A percentile compares a stretch with the other conserved stretches of the same genome.
Evolutionary conservation across 2,797 vertebrate species (phyloP).

Genomic region (Dicrostonyx torquatus): DNA sequence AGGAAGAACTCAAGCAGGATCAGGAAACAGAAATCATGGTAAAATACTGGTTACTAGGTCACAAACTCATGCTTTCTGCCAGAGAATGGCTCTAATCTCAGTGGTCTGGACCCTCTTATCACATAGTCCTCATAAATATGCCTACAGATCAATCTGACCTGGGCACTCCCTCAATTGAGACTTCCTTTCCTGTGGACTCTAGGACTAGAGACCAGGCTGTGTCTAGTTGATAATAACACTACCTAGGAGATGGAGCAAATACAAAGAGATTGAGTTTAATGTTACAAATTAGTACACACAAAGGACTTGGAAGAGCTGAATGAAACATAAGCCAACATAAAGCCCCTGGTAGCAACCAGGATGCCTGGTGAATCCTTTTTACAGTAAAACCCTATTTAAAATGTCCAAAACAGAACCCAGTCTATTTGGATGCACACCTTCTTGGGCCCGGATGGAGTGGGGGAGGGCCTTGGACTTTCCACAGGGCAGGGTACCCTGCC

Average conservation of each 20-base stretch:
- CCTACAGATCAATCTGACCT: neutral
- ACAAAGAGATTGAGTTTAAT: neutral
- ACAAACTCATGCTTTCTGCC: neutral
- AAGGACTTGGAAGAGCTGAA: neutral
- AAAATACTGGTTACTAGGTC: neutral
- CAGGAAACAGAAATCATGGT: neutral
- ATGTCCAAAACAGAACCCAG: no score
- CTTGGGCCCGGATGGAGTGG: no score
- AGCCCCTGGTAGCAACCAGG: neutral
- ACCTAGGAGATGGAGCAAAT: neutral
- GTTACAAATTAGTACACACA: neutral
- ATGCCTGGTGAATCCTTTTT: neutral
- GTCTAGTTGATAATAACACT: neutral
- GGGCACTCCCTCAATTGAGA: neutral
- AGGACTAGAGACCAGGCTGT: neutral
- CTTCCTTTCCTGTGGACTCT: neutral
- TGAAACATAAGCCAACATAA: neutral
- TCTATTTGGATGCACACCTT: no score
- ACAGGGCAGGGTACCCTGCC: no score
- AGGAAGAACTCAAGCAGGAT: neutral
- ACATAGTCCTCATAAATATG: neutral
- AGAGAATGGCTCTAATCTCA: neutral
- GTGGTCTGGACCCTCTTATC: neutral
- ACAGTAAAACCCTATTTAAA: neutral
- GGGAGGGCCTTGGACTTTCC: no score